phyloP scores from a whole-genome alignment of 2,888 invertebrate genomes.

The Mythimna albipuncta region DNA sequence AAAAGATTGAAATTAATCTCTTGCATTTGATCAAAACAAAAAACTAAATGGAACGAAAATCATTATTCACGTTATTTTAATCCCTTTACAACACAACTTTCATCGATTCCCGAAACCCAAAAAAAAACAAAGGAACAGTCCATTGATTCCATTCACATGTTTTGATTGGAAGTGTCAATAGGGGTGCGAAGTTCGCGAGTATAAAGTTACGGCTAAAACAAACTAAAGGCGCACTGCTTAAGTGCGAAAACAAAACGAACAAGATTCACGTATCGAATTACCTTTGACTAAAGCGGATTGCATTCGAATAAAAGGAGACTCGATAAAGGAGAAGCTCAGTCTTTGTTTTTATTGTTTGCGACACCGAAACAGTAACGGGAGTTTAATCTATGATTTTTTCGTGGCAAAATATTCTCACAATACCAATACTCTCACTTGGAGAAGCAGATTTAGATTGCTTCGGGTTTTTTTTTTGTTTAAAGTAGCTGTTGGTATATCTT shows the following conservation, averaged over 20 bases:
- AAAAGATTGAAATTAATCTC: not conserved
- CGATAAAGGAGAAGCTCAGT: constrained; percentile 65
- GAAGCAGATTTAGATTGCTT: too few relatives aligned
- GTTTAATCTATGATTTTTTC: not conserved
- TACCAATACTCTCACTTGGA: too few relatives aligned
- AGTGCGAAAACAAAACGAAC: constrained; percentile 89
- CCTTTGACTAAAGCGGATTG: constrained; percentile 86
- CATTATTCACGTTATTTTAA: constrained; percentile 17
- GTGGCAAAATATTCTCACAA: not conserved
- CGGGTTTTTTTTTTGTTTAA: too few relatives aligned
- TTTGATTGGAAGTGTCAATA: constrained; percentile 90
- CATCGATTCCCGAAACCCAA: constrained; percentile 40
- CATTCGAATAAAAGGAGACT: constrained; percentile 82
- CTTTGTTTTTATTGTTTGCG: constrained; percentile 62
- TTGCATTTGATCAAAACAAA: not conserved
- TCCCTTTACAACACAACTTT: constrained; percentile 37
- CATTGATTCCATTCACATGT: constrained; percentile 75
- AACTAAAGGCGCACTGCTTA: constrained; percentile 87
- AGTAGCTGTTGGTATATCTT: too few relatives aligned
- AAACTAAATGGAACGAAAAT: not conserved
- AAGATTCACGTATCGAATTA: constrained; percentile 86
- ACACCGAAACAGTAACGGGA: constrained; percentile 58
- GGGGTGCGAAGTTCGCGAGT: constrained; percentile 84
- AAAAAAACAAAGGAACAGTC: constrained; percentile 44
- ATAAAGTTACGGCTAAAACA: constrained; percentile 86